These are phyloP conservation scores for Gallinago solitaria DNA, from an alignment of 2,797 vertebrate genomes.

Conservation along the genomic window DNA sequence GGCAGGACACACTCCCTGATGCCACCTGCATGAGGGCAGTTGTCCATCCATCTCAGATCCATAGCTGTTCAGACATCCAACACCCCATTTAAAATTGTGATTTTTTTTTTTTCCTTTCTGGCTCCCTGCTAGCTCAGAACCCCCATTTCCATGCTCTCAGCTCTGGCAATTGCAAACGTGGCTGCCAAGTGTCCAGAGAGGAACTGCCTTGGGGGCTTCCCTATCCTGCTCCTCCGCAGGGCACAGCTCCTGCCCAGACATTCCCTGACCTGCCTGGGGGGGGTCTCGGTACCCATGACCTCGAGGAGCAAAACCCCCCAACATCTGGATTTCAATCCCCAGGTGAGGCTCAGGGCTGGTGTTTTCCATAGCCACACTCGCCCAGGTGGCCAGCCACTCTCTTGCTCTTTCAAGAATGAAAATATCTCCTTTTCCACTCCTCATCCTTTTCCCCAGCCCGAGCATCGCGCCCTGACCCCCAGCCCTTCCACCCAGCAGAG, in stretches of 20 bases:
- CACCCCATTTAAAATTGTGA: neutral
- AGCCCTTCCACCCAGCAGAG: neutral
- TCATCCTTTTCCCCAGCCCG: neutral
- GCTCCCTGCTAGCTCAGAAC: neutral
- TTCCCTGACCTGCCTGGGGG: neutral
- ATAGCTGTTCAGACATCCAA: neutral
- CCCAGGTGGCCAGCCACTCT: neutral
- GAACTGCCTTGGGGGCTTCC: neutral
- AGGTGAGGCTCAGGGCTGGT: neutral
- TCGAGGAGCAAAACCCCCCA: neutral
- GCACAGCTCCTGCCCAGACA: neutral
- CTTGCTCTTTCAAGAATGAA: neutral
- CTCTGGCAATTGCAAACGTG: neutral
- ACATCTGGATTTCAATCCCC: neutral
- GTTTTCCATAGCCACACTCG: accelerated
- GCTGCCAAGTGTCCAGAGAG: neutral
- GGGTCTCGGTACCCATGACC: neutral
- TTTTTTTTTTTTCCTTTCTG: neutral
- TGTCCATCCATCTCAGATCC: neutral
- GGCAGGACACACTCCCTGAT: neutral
- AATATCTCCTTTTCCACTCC: neutral
- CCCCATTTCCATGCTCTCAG: neutral
- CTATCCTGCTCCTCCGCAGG: neutral
- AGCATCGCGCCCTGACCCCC: neutral
- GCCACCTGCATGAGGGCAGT: neutral